A percentile compares a stretch with the other conserved stretches of the same genome.
Conservation (phyloP, 2,797 vertebrate genomes). For the Peromyscus eremicus region DNA sequence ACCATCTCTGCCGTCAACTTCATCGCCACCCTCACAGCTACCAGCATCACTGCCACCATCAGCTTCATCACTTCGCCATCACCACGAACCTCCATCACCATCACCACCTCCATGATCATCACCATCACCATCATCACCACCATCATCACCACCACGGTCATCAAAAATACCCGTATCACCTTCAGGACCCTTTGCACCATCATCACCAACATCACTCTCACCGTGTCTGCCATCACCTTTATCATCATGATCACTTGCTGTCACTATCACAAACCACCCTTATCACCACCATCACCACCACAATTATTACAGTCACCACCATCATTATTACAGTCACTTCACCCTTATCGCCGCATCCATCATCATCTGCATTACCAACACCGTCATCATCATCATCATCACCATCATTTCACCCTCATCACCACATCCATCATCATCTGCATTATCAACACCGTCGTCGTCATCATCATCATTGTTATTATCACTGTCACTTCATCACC, state of each 20-base stretch:
- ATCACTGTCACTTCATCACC: neutral
- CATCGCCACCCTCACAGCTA: accelerated
- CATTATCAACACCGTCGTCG: accelerated
- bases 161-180: accelerated
- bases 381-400: accelerated
- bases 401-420: accelerated
- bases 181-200: accelerated
- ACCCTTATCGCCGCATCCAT: accelerated
- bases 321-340: accelerated
- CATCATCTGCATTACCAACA: neutral
- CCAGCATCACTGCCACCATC: accelerated
- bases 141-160: accelerated
- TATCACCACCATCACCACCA: neutral
- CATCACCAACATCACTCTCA: neutral
- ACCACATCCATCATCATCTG: accelerated
- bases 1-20: neutral
- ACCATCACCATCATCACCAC: accelerated
- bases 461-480: accelerated
- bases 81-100: neutral
- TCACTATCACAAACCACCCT: accelerated
- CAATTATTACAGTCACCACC: accelerated
- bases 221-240: accelerated
- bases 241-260: accelerated
- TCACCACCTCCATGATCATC: neutral
- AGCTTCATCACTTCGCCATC: accelerated